Base-by-base conservation (phyloP, 2,113 vertebrate species). In the Stigmatopora nigra region DNA sequence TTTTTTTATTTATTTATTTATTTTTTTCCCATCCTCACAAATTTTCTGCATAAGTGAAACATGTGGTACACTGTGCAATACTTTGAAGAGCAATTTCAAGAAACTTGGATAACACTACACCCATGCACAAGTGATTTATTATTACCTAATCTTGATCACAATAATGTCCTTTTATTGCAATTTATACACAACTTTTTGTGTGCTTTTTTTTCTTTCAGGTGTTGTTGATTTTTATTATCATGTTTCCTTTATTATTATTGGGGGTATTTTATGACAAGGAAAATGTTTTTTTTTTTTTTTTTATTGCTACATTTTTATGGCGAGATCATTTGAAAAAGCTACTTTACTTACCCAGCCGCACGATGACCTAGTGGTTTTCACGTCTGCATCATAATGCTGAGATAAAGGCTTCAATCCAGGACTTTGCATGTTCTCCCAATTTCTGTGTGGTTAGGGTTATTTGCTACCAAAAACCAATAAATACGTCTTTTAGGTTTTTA, bases 71-170 rank as follows among this genome's bases (percentile, higher is more conserved):
- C 7, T 12, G 41, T n/a, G 25, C 17, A 58, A 55, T 12, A 46
- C 12, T 13, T n/a, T 57, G 60, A 53, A 57, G 63, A 72, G 3
- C 48, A 53, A 53, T 20, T 53, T 65, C 11, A 57, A 15, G 22
- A 35, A 12, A 31, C 6, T 58, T 22, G 51, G 19, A 13, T 22
- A 20, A 53, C 11, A 1, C 12, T 11, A 53, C 12, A 20, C 11
- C 4, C 3, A 52, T 9, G 9, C 49, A 53, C 19, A 20, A 53
- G 10, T 19, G 20, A 19, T 22, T 53, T 12, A 53, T 11, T 53
- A 41, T 41, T 41, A n/a, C n/a, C n/a, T n/a, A 10, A 41, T 2
- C 38, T 41, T 41, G 9, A 41, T 10, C 20, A 12, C 51, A 53
- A 22, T 13, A 22, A 53, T 53, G 12, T 53, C 1, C 12, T 53